phyloP scores from a whole-genome alignment of 2,797 vertebrate species.

The Odontamblyopus rebecca region DNA sequence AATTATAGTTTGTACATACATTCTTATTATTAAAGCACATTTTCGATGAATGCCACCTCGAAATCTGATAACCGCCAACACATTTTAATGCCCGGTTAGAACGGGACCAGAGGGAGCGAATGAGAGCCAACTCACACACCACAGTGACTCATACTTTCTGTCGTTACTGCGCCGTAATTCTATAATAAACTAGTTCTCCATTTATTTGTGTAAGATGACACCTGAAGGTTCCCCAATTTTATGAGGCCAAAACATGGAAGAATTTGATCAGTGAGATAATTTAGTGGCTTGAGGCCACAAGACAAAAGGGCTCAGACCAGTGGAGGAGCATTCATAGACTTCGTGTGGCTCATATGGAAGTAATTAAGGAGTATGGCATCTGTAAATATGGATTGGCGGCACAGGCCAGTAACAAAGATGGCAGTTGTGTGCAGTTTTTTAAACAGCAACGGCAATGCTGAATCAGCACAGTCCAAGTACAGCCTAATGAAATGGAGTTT shows the following conservation, averaged over 20 bases:
- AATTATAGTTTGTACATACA: background rate
- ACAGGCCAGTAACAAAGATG: slow-evolving; percentile 6
- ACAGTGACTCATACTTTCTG: slow-evolving; percentile 20
- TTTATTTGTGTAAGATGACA: slow-evolving; percentile 18
- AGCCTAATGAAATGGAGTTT: background rate
- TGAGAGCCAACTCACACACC: slow-evolving; percentile 12
- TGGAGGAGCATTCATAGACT: background rate
- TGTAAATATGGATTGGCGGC: slow-evolving; percentile 11
- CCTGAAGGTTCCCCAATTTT: slow-evolving; percentile 5
- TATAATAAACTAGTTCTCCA: slow-evolving; percentile 16
- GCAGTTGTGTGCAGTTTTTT: slow-evolving; percentile 2
- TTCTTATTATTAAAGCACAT: background rate
- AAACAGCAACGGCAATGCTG: background rate
- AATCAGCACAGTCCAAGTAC: slow-evolving; percentile 1
- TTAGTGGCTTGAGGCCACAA: slow-evolving; percentile 9
- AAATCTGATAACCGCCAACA: slow-evolving; percentile 7
- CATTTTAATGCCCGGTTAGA: slow-evolving; percentile 16
- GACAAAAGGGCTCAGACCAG: background rate
- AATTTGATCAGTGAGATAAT: slow-evolving; percentile 4
- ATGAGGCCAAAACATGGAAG: slow-evolving; percentile 15
- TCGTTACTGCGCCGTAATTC: slow-evolving; percentile 16
- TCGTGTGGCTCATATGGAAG: slow-evolving; percentile 9
- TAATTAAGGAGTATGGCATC: slow-evolving; percentile 11
- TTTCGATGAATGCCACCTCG: background rate
- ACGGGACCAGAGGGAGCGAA: slow-evolving; percentile 11